Evolutionary conservation across 2,113 vertebrate species (phyloP), one percentile per base, ranked within the genome.

Genomic region (Diphyllodes magnificus): DNA sequence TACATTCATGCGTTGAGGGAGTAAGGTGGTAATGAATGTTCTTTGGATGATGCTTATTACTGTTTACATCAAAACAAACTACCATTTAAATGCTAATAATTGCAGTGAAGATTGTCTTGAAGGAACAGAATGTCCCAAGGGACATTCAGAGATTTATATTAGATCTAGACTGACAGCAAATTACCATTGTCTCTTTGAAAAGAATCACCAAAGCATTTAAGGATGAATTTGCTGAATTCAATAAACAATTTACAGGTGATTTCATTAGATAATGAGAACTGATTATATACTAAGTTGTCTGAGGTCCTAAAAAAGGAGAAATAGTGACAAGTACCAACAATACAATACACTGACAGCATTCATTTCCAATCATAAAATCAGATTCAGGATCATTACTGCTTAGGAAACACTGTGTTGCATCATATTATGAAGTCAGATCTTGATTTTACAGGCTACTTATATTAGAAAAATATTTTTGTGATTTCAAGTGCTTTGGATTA

Each of bases 11-110:
- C 40, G 47, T 70, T 18, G 39, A 94, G 50, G 57, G 75, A 90
- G 23, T 79, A 47, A 82, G 65, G 42, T 57, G 64, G 18, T n/a
- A 95, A 86, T 56, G 40, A 91, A 75, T 82, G 47, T 50, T 92
- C 56, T 86, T 90, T 53, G 57, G 47, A 90, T 56, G 25, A 92
- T 92, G 30, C 27, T 89, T 95, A 96, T 93, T 94, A 40, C 59
- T 45, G 19, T 79, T 94, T 92, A 57, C 40, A 73, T 90, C 80
- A 82, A 90, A 95, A 76, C 45, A 78, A 87, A 77, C 28, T 50
- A 82, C 61, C 20, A 89, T 96, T 97, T 94, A 95, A 94, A 95
- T 96, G 91, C 60, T 94, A 97, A 92, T 51, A 91, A 79, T 82
- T 65, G 35, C 92, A 68, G 66, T 17, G 69, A 93, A 93, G 66